Percentiles rank a stretch among this genome's conserved stretches.
These are phyloP conservation scores for Lydus trimaculatus DNA, from an alignment of 2,888 invertebrate genomes.

Conservation along the genomic window DNA sequence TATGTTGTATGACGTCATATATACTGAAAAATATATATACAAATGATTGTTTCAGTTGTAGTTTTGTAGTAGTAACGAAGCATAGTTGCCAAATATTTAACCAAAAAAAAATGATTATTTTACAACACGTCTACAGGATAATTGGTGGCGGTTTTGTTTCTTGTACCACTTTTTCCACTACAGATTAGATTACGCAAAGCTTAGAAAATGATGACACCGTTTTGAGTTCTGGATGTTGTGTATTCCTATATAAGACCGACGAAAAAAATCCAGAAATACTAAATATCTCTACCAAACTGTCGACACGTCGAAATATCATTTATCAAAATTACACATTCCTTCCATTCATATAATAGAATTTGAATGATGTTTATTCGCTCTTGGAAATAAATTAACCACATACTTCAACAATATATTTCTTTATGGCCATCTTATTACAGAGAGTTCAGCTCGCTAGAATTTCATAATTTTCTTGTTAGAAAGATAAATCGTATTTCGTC, in stretches of 20 bases:
- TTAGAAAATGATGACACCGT: background rate
- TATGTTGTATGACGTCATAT: slow-evolving; percentile 47
- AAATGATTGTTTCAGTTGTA: slow-evolving; percentile 50
- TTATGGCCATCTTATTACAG: background rate
- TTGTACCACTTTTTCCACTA: background rate
- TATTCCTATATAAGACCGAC: too few species aligned
- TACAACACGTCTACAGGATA: background rate
- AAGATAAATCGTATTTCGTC: background rate
- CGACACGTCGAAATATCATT: background rate
- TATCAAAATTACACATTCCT: background rate
- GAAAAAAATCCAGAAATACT: too few species aligned
- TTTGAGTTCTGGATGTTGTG: too few species aligned
- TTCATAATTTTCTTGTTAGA: background rate
- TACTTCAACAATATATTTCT: background rate
- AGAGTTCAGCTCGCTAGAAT: background rate
- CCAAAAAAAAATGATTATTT: background rate
- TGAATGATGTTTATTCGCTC: background rate
- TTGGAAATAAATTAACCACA: slow-evolving; percentile 6
- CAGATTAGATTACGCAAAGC: background rate
- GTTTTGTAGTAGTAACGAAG: slow-evolving; percentile 21
- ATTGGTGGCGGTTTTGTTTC: background rate
- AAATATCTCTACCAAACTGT: background rate
- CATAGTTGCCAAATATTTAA: background rate
- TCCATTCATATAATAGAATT: background rate
- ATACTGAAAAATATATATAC: slow-evolving; percentile 38